A percentile compares a stretch with the other conserved stretches of the same genome.
These are phyloP conservation scores for Diadophis punctatus DNA, from an alignment of 2,113 vertebrate genomes.

Conservation along the genomic window DNA sequence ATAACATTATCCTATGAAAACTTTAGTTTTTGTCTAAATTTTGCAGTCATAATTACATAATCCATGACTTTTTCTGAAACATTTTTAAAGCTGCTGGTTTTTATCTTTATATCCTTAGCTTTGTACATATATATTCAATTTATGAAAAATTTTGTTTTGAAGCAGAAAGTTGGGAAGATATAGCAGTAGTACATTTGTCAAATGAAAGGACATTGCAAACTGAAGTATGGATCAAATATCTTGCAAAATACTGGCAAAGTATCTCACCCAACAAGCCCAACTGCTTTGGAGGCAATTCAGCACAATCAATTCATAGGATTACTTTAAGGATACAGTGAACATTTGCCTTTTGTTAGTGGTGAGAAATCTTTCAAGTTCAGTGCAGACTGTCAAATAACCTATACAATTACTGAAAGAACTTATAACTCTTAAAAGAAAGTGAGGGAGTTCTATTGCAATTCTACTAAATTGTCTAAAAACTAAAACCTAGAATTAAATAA, in stretches of 20 bases:
- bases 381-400: background rate
- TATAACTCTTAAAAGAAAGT: background rate
- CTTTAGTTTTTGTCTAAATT: background rate
- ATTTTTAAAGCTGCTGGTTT: no score
- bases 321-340: background rate
- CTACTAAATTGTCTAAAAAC: no score
- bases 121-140: no score
- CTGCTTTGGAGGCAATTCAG: background rate
- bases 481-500: background rate
- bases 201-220: no score
- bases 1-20: background rate
- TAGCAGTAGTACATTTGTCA: no score
- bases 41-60: background rate
- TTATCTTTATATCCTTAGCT: no score
- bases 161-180: no score
- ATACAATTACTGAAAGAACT: background rate
- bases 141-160: no score
- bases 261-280: no score
- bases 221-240: no score
- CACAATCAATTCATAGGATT: background rate
- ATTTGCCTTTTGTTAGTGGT: background rate
- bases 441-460: background rate
- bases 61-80: no score
- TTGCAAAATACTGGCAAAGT: no score
- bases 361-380: background rate